These are phyloP conservation scores for Drosophila leonis DNA, from an alignment of 2,888 invertebrate genomes.

Conservation along the genomic window DNA sequence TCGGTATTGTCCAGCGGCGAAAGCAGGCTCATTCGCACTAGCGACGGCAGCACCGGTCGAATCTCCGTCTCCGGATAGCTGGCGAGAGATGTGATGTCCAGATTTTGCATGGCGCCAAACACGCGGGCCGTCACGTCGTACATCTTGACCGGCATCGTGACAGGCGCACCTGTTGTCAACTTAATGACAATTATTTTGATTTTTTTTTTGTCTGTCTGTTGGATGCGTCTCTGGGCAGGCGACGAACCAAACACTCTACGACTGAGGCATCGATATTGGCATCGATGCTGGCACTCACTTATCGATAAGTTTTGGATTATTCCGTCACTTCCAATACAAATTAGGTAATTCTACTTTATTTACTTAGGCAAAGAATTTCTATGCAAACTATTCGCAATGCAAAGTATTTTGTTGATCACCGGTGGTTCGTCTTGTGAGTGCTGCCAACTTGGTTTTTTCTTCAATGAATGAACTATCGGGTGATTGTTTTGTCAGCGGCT, in stretches of 20 bases:
- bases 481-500: neutral
- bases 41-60: slow-evolving; percentile 95
- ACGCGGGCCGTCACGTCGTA: slow-evolving; percentile 80
- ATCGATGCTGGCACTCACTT: neutral
- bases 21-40: slow-evolving; percentile 95
- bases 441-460: slow-evolving; percentile 31
- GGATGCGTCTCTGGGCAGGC: slow-evolving; percentile 9
- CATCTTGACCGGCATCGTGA: slow-evolving; percentile 62
- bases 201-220: neutral
- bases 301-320: slow-evolving; percentile 17
- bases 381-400: neutral
- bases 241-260: neutral
- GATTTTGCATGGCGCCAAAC: slow-evolving; percentile 90
- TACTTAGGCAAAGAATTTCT: neutral
- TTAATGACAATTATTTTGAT: slow-evolving; percentile 12
- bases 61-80: slow-evolving; percentile 92
- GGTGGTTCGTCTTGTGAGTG: neutral
- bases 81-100: slow-evolving; percentile 91
- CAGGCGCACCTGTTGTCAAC: slow-evolving; percentile 37
- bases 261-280: neutral
- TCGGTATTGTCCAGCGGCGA: slow-evolving; percentile 94
- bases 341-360: too few species aligned
- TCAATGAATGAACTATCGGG: slow-evolving; percentile 4
- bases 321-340: neutral
- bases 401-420: neutral